Percentiles rank a stretch among this genome's conserved stretches.
Evolutionary conservation across 2,888 invertebrate species (phyloP).

Genomic region (Danaus chrysippus): DNA sequence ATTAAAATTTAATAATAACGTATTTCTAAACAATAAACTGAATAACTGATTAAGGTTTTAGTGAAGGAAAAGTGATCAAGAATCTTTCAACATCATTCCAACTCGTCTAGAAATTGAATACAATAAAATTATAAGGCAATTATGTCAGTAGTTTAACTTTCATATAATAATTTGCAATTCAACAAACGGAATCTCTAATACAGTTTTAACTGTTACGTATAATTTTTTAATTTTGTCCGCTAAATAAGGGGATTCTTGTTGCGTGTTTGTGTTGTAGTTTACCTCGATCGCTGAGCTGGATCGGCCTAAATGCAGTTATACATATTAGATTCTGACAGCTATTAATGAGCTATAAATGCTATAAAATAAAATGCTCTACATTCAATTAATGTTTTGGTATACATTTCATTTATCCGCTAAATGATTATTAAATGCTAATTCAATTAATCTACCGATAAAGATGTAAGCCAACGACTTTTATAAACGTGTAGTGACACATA

Average conservation of each 20-base stretch:
- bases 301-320: slow-evolving; percentile 39
- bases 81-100: no score
- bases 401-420: slow-evolving; percentile 8
- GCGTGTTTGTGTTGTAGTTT: slow-evolving; percentile 36
- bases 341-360: slow-evolving; percentile 34
- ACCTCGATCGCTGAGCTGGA: slow-evolving; percentile 34
- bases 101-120: not conserved
- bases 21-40: no score
- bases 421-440: not conserved
- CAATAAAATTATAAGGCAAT: not conserved
- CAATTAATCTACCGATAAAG: not conserved
- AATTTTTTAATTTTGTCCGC: slow-evolving; percentile 4
- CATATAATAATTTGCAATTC: not conserved
- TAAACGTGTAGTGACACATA: not conserved
- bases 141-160: not conserved
- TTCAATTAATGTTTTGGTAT: slow-evolving; percentile 22
- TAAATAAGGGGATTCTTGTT: slow-evolving; percentile 25
- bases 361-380: slow-evolving; percentile 32
- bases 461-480: not conserved
- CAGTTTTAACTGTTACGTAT: not conserved
- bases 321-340: slow-evolving; percentile 33
- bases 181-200: not conserved
- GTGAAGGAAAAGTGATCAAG: no score
- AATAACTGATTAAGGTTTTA: no score
- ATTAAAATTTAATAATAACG: no score